A percentile compares a stretch with the other conserved stretches of the same genome.
phyloP scores from a whole-genome alignment of 2,888 invertebrate species.

The Hirudinaria manillensis region DNA sequence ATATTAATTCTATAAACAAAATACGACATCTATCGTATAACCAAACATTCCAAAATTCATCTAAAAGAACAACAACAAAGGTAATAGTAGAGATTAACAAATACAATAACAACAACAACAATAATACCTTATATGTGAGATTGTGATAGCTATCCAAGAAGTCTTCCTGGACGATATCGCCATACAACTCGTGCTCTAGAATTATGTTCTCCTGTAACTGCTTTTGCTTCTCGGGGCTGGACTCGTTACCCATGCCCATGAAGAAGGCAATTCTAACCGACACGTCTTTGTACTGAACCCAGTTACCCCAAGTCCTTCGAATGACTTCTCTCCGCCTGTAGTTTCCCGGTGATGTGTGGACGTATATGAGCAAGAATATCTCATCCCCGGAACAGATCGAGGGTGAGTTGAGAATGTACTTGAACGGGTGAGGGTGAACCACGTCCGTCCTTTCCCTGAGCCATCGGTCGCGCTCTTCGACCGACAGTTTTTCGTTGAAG shows the following conservation, averaged over 20 bases:
- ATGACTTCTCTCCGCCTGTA: slow-evolving; percentile 49
- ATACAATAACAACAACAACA: too few relatives aligned
- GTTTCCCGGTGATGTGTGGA: slow-evolving; percentile 51
- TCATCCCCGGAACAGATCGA: slow-evolving; percentile 40
- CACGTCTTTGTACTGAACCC: slow-evolving; percentile 41
- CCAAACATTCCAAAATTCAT: too few relatives aligned
- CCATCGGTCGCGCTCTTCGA: slow-evolving; percentile 13
- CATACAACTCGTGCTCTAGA: slow-evolving; percentile 47
- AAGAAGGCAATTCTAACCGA: slow-evolving; percentile 47
- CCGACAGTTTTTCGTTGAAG: background rate
- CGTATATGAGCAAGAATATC: slow-evolving; percentile 48
- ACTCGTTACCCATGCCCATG: slow-evolving; percentile 33
- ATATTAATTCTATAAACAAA: too few relatives aligned
- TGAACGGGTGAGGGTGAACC: slow-evolving; percentile 46
- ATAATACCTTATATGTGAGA: slow-evolving; percentile 52
- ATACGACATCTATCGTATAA: too few relatives aligned
- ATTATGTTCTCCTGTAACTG: slow-evolving; percentile 43
- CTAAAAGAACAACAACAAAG: too few relatives aligned
- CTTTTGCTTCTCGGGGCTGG: slow-evolving; percentile 10
- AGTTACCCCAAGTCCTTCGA: slow-evolving; percentile 51
- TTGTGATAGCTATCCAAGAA: slow-evolving; percentile 55
- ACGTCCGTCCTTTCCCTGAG: slow-evolving; percentile 22
- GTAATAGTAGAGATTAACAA: too few relatives aligned
- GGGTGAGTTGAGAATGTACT: slow-evolving; percentile 43
- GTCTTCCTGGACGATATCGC: slow-evolving; percentile 52